phyloP scores from a whole-genome alignment of 2,888 invertebrate genomes.

The Limnephilus auricula region DNA sequence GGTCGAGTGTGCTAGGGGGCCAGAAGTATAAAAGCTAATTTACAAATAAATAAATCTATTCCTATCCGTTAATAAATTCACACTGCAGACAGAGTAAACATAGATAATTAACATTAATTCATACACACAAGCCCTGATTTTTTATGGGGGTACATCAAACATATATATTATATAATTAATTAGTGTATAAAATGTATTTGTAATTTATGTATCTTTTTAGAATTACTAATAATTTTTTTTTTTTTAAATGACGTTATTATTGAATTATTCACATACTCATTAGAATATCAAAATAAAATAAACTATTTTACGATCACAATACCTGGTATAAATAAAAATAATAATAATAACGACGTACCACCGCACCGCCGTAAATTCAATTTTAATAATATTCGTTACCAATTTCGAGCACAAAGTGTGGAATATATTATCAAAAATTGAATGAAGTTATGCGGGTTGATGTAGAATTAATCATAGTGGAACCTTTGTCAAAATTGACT shows the following conservation, averaged over 20 bases:
- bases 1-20: no score
- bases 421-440: neutral
- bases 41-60: no score
- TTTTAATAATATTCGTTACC: neutral
- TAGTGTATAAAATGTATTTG: no score
- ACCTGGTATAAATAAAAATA: neutral
- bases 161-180: no score
- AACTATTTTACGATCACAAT: neutral
- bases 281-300: neutral
- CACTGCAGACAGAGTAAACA: neutral
- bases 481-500: constrained; percentile 56
- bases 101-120: no score
- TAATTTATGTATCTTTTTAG: no score
- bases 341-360: no score
- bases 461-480: constrained; percentile 42
- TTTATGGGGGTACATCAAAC: no score
- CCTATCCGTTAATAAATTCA: neutral
- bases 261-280: neutral
- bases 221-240: no score
- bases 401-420: neutral
- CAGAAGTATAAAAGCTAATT: no score
- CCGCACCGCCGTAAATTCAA: neutral
- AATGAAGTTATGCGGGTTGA: constrained; percentile 27
- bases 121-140: no score
- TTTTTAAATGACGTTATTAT: no score